Evolutionary conservation across 2,888 invertebrate species (phyloP), one percentile per base, ranked within the genome.

Genomic region (Strigamia maritima): DNA sequence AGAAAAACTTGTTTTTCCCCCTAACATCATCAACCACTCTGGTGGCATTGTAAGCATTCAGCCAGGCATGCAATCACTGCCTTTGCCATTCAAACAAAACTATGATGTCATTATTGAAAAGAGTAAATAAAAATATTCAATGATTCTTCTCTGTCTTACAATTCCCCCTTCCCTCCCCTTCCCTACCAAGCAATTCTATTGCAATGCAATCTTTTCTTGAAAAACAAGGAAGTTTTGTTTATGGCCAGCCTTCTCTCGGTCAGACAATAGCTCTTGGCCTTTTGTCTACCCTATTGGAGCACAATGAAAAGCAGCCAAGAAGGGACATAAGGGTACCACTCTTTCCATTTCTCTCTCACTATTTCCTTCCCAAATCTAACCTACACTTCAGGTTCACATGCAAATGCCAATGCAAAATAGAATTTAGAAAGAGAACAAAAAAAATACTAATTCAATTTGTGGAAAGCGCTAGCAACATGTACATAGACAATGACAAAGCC

Each of bases 111-210:
- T 65, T 65, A 65, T 65, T 65, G 65, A 65, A 65, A 65, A 65
- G 65, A 65, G 65, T 65, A 65, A 65, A 65, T 65, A 65, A 65
- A 65, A 65, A 65, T 65, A 65, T 65, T 65, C 65, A 65, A 65
- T 65, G 65, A 65, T 65, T 65, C 65, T 65, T 65, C 65, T 65
- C 28, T 16, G 65, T 65, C 65, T 65, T 65, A 65, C 65, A 65
- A 65, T 26, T 65, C 26, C 65, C 65, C 26, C 65, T 16, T 65
- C 8, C 65, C 65, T 24, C 12, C 65, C 65, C 26, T 28, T 28
- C 28, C 16, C 65, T 26, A 10, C 14, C 65, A 65, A 14, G 65
- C 65, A 65, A 26, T 65, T 65, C 65, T 65, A 65, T 65, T 65
- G 65, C 65, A 65, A 65, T 24, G 65, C 65, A 65, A 65, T 65